A percentile compares a stretch with the other conserved stretches of the same genome.
phyloP scores from a whole-genome alignment of 2,888 invertebrate genomes.

The Limnephilus auricula region DNA sequence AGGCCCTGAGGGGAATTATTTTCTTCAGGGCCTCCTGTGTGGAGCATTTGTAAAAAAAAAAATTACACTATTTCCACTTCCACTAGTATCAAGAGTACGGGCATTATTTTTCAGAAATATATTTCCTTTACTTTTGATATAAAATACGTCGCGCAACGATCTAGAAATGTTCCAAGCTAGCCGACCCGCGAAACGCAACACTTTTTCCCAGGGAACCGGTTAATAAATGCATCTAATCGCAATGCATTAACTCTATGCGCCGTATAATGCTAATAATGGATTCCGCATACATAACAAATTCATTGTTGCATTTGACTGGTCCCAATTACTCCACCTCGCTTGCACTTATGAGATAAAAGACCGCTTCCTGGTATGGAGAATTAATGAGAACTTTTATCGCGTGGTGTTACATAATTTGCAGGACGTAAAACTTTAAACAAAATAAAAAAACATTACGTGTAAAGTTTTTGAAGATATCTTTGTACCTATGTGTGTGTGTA shows the following conservation, averaged over 20 bases:
- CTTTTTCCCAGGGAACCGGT: neutral
- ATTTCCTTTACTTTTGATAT: neutral
- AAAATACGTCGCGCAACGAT: neutral
- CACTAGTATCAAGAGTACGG: too few species aligned
- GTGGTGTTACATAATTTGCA: neutral
- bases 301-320: neutral
- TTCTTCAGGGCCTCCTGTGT: too few species aligned
- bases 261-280: neutral
- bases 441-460: neutral
- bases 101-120: neutral
- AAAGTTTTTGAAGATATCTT: too few species aligned
- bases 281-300: neutral
- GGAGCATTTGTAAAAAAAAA: too few species aligned
- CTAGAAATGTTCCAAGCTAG: neutral
- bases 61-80: too few species aligned
- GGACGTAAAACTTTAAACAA: neutral
- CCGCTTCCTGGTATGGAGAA: neutral
- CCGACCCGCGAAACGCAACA: neutral
- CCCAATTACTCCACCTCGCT: neutral
- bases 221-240: constrained; percentile 2
- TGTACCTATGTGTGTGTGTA: too few species aligned
- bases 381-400: neutral
- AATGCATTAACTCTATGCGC: neutral
- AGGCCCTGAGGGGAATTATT: too few species aligned
- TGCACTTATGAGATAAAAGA: neutral